phyloP scores from a whole-genome alignment of 1,140 invertebrate genomes.

The Meloidogyne chitwoodi region DNA sequence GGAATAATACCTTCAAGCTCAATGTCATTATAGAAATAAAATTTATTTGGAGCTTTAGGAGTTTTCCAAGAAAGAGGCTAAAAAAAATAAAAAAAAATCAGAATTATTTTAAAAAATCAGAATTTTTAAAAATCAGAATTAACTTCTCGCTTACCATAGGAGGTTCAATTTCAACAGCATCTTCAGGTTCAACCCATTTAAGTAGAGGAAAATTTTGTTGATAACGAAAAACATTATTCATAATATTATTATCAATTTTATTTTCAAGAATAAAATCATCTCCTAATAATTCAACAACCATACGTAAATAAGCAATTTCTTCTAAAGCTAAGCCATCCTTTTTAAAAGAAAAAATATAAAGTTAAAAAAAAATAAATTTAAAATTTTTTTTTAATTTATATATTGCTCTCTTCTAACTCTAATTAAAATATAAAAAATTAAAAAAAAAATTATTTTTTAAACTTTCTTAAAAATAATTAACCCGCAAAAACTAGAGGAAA shows the following conservation, averaged over 20 bases:
- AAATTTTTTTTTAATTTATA: too few relatives aligned
- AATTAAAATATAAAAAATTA: too few relatives aligned
- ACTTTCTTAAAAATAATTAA: too few relatives aligned
- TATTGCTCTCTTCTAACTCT: too few relatives aligned
- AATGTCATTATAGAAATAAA: conserved; percentile 23
- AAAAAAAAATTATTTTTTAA: too few relatives aligned
- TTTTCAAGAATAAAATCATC: background rate
- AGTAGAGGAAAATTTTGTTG: background rate
- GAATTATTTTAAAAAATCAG: background rate
- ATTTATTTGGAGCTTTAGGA: background rate
- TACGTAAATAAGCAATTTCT: conserved; percentile 14
- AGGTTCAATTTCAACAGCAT: background rate
- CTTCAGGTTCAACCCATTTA: conserved; percentile 15
- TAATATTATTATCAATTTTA: background rate
- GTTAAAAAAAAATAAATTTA: background rate
- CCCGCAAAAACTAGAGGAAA: too few relatives aligned
- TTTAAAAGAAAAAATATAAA: background rate
- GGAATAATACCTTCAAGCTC: conserved; percentile 26
- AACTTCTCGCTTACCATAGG: background rate
- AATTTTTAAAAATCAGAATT: background rate
- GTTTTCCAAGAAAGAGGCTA: background rate
- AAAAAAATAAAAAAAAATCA: background rate
- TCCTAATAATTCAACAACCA: background rate
- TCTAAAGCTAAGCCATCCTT: conserved; percentile 14
- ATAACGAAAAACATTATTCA: background rate